Conservation (phyloP, 1,140 invertebrate genomes). For the Cydia amplana region DNA sequence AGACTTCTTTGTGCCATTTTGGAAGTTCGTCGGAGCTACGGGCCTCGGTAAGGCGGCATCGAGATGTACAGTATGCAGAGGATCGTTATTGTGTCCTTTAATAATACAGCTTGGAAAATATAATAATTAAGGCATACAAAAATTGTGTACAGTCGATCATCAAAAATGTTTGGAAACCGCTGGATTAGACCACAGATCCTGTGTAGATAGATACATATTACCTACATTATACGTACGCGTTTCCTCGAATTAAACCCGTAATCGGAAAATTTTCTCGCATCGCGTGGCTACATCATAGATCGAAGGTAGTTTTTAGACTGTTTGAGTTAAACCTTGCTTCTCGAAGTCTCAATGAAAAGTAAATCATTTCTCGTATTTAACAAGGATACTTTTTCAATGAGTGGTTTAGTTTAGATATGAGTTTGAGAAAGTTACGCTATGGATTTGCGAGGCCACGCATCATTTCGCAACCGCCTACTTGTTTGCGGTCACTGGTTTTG, state of each 20-base stretch:
- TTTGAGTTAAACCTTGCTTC: background rate
- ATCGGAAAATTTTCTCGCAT: conserved; percentile 7
- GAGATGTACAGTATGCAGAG: no score
- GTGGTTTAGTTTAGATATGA: background rate
- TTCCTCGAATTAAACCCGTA: conserved; percentile 5
- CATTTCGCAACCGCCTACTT: conserved; percentile 19
- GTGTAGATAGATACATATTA: background rate
- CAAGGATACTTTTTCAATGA: background rate
- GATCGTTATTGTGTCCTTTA: no score
- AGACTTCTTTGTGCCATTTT: no score
- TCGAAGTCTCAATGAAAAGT: background rate
- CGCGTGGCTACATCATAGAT: conserved; percentile 6
- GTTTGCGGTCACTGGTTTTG: conserved; percentile 29
- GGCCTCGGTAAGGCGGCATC: no score
- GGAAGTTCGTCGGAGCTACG: no score
- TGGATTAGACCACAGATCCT: background rate
- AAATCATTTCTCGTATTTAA: background rate
- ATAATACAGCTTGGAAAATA: no score
- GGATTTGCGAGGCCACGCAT: background rate
- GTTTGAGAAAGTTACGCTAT: background rate
- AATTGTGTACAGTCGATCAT: no score
- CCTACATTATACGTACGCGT: background rate
- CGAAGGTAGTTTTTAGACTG: background rate
- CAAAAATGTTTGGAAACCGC: background rate
- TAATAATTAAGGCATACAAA: no score